phyloP scores from a whole-genome alignment of 2,113 vertebrate species.

The Oceanites oceanicus region DNA sequence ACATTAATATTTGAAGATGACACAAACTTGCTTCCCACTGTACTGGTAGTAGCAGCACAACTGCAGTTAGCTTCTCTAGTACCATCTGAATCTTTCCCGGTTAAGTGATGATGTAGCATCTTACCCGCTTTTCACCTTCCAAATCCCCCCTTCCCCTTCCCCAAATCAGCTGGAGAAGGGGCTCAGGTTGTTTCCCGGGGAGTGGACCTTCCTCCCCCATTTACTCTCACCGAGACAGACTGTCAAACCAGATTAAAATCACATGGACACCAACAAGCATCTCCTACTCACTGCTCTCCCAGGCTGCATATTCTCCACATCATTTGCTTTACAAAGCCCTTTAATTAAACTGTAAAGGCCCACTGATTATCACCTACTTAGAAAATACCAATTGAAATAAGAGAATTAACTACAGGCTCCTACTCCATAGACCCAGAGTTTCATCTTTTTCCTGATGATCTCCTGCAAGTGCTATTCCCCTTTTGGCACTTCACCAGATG shows the following conservation, averaged over 20 bases:
- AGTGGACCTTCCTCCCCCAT: background rate
- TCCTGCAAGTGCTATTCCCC: background rate
- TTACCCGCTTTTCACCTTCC: background rate
- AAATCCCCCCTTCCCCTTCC: background rate
- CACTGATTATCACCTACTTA: slow-evolving; percentile 16
- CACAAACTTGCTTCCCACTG: background rate
- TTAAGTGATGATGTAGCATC: background rate
- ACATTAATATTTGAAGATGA: background rate
- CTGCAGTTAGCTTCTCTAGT: background rate
- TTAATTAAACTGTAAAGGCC: background rate
- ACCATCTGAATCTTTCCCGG: background rate
- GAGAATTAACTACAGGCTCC: background rate
- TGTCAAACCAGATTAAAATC: slow-evolving; percentile 20
- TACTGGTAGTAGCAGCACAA: background rate
- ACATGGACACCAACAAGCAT: background rate
- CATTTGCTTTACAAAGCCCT: slow-evolving; percentile 29
- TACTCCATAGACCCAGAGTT: background rate
- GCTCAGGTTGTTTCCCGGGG: background rate
- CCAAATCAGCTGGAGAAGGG: background rate
- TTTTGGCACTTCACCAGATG: background rate
- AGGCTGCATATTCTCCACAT: background rate
- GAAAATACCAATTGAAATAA: background rate
- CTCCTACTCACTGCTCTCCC: background rate
- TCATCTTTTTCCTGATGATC: background rate
- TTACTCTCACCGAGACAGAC: background rate